Evolutionary conservation across 1,140 invertebrate genomes (phyloP), one percentile per base, ranked within the genome.

Genomic region (Choristoneura fumiferana): DNA sequence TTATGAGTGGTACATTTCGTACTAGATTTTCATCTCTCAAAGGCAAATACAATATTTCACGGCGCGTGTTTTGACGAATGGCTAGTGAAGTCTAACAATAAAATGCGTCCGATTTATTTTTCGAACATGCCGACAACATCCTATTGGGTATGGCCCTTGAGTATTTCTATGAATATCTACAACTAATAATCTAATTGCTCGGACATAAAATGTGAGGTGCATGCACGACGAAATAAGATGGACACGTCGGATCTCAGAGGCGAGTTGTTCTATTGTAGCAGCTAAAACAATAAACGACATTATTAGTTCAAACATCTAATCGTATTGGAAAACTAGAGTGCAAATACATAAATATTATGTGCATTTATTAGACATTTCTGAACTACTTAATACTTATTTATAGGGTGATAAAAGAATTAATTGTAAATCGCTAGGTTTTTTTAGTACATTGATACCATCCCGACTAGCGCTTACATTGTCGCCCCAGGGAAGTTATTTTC

Each of bases 201-300:
- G 55, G 64, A 54, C 60, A 66, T 63, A 63, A 62, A 64, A 54
- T 60, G 67, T 36, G 22, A 49, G 39, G 17, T 29, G 66, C 83
- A 87, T 87, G 84, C 84, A 76, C 81, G 80, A 81, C 69, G 73
- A 66, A 68, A 72, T 67, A 39, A 67, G 71, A 70, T 70, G 72
- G 76, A 62, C 71, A 65, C 62, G 33, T 71, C 58, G 65, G 59
- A 59, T 81, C 70, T 92, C 90, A 93, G 78, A 93, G 91, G 74
- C 93, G 92, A 76, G 93, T 93, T 69, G 92, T 93, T 91, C 93
- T 92, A 91, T 93, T 93, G 91, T 93, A 93, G 89, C 92, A 93
- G 91, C 93, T 93, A 91, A 80, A 91, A 90, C 81, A 88, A 29
- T 29, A 29, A 90, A 78, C 74, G 76, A 65, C 52, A 57, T 43